Evolutionary conservation across 2,113 vertebrate species (phyloP).

Genomic region (Zosterops pallidus): DNA sequence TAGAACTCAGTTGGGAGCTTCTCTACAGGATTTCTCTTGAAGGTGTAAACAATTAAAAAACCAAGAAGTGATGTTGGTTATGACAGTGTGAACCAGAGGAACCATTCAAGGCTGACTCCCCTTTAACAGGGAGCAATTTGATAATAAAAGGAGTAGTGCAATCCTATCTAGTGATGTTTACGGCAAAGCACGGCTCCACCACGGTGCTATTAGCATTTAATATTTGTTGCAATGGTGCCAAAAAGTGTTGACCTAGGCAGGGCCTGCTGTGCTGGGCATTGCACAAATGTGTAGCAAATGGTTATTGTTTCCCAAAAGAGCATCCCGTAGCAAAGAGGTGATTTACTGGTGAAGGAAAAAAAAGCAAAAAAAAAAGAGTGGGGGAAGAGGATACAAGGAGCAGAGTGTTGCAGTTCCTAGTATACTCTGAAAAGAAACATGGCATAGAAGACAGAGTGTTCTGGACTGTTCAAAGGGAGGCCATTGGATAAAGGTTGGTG

Average conservation of each 20-base stretch:
- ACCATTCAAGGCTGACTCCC: background rate
- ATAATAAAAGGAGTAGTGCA: background rate
- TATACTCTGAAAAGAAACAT: background rate
- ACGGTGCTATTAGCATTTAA: background rate
- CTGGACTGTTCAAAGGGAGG: background rate
- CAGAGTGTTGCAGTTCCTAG: background rate
- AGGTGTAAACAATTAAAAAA: background rate
- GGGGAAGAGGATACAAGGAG: background rate
- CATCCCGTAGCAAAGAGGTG: accelerated
- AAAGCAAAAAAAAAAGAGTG: background rate
- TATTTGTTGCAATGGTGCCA: background rate
- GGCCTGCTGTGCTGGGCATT: background rate
- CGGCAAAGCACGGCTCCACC: background rate
- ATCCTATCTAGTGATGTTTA: background rate
- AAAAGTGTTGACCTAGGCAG: background rate
- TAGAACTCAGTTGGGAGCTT: background rate
- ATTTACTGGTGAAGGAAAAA: background rate
- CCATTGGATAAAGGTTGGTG: background rate
- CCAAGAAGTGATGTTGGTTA: background rate
- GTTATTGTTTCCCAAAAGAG: background rate
- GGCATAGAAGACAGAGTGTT: background rate
- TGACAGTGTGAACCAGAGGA: background rate
- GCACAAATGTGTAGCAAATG: background rate
- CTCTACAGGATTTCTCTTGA: background rate
- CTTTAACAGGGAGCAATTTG: background rate